Conservation (phyloP, 2,113 vertebrate genomes). For the Entelurus aequoreus region DNA sequence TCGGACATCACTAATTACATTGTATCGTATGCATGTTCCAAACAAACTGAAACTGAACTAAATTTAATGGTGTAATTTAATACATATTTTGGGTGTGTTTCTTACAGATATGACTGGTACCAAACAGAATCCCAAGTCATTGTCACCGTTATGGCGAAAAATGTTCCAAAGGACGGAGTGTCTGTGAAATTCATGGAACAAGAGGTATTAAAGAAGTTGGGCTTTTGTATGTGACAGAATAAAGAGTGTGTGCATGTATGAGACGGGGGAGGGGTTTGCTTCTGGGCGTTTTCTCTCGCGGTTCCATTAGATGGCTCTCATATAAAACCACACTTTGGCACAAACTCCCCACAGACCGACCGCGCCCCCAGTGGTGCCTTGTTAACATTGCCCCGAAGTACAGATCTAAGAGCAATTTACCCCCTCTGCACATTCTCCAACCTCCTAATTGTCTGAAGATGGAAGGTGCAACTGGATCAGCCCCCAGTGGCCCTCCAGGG, state of each 20-base stretch:
- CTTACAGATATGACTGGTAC: constrained; percentile 88
- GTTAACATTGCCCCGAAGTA: constrained; percentile 66
- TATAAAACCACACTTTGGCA: constrained; percentile 6
- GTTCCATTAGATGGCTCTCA: constrained; percentile 56
- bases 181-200: constrained; percentile 78
- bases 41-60: too few relatives aligned
- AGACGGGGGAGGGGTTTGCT: constrained; percentile 7
- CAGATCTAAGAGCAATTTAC: constrained; percentile 68
- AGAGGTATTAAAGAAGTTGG: constrained; percentile 72
- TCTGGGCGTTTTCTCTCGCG: constrained; percentile 46
- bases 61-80: too few relatives aligned
- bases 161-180: constrained; percentile 82
- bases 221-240: constrained; percentile 3
- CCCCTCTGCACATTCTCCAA: constrained; percentile 58
- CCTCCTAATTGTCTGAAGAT: constrained; percentile 64
- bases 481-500: constrained; percentile 38
- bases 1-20: too few relatives aligned
- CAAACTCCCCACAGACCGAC: constrained; percentile 48
- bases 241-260: constrained; percentile 11
- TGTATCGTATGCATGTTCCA: too few relatives aligned
- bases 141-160: constrained; percentile 91
- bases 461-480: constrained; percentile 58
- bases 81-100: neutral
- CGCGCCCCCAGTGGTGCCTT: constrained; percentile 67
- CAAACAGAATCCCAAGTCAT: constrained; percentile 96